These are phyloP conservation scores for Centropyge bicolor DNA, from an alignment of 2,797 vertebrate species.

Conservation along the genomic window DNA sequence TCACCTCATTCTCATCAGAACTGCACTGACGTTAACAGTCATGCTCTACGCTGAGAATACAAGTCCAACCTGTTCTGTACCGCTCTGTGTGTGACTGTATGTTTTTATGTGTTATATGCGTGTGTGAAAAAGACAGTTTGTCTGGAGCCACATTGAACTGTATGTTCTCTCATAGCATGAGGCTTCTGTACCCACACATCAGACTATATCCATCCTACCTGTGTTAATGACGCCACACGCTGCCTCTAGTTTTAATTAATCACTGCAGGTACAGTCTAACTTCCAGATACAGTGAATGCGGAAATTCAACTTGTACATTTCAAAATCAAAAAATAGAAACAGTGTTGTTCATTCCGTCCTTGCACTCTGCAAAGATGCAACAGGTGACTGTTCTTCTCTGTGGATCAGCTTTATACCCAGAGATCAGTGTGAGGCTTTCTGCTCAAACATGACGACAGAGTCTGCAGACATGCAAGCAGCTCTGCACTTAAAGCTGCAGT, in stretches of 20 bases:
- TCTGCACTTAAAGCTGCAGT: too few relatives aligned
- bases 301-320: background rate
- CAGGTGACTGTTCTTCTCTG: background rate
- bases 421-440: background rate
- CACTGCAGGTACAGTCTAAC: background rate
- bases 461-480: too few relatives aligned
- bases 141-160: background rate
- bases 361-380: background rate
- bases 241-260: background rate
- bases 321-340: background rate
- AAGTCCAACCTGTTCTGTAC: constrained; percentile 61
- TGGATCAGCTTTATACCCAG: background rate
- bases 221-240: background rate
- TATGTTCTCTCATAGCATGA: constrained; percentile 6
- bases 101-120: background rate
- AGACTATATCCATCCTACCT: background rate
- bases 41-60: constrained; percentile 28
- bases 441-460: too few relatives aligned
- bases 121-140: constrained; percentile 6
- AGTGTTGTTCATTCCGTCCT: background rate
- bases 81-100: constrained; percentile 17
- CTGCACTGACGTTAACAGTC: constrained; percentile 19
- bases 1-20: constrained; percentile 23
- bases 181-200: background rate
- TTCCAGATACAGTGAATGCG: background rate